Base-by-base conservation (phyloP, 2,888 invertebrate genomes). In the Amphiduros pacificus region DNA sequence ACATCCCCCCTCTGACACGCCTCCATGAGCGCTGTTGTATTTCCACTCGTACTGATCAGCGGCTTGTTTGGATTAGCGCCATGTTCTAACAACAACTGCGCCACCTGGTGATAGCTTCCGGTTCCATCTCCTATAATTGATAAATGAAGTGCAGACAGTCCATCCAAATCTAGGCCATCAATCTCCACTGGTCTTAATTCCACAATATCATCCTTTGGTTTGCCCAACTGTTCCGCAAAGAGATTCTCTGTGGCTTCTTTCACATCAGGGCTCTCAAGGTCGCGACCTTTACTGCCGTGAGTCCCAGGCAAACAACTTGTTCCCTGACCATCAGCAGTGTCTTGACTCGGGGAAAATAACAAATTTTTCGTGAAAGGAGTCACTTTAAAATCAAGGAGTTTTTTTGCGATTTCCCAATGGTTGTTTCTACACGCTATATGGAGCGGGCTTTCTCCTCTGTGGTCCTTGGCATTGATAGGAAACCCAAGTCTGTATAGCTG, bases 401-500 rank as follows among this genome's bases (percentile, higher is more conserved):
- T 62, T 3, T 59, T 62, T 44, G 72, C 65, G 9, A 68, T 51
- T 20, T 68, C 63, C 2, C 31, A 54, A 11, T 71, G 66, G 40
- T 74, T 87, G 63, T 70, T 66, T 32, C 72, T 91, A 79, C 93
- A 90, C 14, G 96, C 93, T 65, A 94, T 88, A 77, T 93, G 89
- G 26, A 96, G 84, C 24, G 93, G 90, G 1, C 93, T 92, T 83
- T 94, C 94, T 17, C 61, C 88, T 29, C 91, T 91, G 2, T 91
- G 88, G 83, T 77, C 75, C 22, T 66, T 65, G 50, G 91, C 89
- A 84, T 98, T 98, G 54, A 96, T 87, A 83, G 97, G 95, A 79
- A 95, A 94, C n/a, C 94, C 89, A 81, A 91, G 87, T 27, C 87
- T 87, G 85, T 93, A 97, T 79, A 92, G 91, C 11, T 55, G 49